Percentiles rank a stretch among this genome's conserved stretches.
These are phyloP conservation scores for Dolichotis patagonum DNA, from an alignment of 2,113 vertebrate species.

Conservation along the genomic window DNA sequence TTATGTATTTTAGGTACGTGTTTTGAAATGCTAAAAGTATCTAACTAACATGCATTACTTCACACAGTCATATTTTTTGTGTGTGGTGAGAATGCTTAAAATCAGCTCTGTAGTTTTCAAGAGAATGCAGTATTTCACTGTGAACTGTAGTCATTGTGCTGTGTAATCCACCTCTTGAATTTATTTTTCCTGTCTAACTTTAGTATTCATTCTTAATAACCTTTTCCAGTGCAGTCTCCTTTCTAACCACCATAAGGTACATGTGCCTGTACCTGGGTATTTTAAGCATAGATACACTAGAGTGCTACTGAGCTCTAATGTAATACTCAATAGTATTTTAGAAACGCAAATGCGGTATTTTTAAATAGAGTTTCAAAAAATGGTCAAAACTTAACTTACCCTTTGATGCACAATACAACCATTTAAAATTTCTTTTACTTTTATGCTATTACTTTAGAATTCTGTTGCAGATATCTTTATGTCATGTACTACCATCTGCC, in stretches of 20 bases:
- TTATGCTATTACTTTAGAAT: neutral
- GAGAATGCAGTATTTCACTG: neutral
- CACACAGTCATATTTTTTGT: neutral
- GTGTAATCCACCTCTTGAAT: neutral
- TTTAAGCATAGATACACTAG: neutral
- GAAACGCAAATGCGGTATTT: neutral
- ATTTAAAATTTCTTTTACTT: constrained; percentile 51
- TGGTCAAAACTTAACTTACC: neutral
- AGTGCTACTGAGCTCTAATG: too few species aligned
- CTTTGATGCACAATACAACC: neutral
- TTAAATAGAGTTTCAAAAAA: constrained; percentile 37
- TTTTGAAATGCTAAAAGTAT: neutral
- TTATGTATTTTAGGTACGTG: neutral
- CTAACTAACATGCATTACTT: neutral
- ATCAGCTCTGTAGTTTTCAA: neutral
- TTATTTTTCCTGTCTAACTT: neutral
- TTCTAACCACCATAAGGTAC: neutral
- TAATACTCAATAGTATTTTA: neutral
- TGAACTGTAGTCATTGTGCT: neutral
- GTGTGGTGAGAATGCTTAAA: neutral
- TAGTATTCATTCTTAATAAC: neutral
- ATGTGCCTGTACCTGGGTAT: neutral
- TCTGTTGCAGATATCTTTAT: neutral
- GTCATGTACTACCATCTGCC: neutral
- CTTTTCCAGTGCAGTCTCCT: neutral